A percentile compares a stretch with the other conserved stretches of the same genome.
Conservation (phyloP, 2,113 vertebrate genomes). For the Pelecanus crispus region DNA sequence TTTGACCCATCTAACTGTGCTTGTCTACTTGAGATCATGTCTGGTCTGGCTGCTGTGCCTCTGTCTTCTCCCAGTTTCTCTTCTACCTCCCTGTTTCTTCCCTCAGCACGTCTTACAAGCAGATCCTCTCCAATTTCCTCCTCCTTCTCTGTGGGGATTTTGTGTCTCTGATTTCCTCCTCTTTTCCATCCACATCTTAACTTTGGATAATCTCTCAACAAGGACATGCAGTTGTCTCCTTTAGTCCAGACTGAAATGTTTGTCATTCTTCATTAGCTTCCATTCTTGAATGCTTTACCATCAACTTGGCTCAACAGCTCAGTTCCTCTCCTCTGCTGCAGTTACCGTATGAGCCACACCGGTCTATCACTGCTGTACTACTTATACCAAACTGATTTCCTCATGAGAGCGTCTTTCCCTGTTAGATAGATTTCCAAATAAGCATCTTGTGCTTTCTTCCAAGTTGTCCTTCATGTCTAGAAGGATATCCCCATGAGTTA, state of each 20-base stretch:
- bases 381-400: neutral
- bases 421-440: neutral
- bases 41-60: neutral
- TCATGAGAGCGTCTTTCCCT: neutral
- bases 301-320: neutral
- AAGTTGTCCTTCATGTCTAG: neutral
- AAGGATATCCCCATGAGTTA: neutral
- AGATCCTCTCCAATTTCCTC: neutral
- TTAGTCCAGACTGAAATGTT: neutral
- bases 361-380: neutral
- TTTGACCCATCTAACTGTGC: neutral
- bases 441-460: neutral
- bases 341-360: neutral
- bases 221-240: neutral
- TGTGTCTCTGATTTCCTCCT: neutral
- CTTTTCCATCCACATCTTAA: neutral
- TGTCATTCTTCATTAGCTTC: neutral
- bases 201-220: neutral
- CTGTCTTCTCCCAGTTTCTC: neutral
- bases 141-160: neutral
- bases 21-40: neutral
- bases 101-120: neutral
- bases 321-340: neutral
- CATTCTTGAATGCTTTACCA: neutral
- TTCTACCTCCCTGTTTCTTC: neutral